Conservation (phyloP, 2,113 vertebrate species). For the Gasterosteus nipponicus region DNA sequence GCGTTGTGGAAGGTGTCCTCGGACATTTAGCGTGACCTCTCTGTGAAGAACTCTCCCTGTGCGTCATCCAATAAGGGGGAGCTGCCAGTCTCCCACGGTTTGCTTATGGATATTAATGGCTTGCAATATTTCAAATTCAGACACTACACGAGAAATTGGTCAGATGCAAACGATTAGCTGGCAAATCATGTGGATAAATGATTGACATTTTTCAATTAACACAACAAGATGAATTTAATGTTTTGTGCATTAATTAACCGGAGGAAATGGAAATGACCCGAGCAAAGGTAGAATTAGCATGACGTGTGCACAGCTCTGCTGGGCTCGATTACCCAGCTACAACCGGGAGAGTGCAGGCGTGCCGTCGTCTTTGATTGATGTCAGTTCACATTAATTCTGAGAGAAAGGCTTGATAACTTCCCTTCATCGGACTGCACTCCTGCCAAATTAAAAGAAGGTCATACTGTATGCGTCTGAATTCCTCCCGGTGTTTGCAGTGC, state of each 20-base stretch:
- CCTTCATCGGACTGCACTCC: conserved; percentile 4
- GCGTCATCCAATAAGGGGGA: conserved; percentile 50
- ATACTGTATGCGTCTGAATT: conserved; percentile 42
- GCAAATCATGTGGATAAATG: conserved; percentile 55
- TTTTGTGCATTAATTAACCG: conserved; percentile 66
- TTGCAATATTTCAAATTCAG: conserved; percentile 56
- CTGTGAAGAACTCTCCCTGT: conserved; percentile 23
- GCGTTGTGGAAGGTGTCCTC: conserved; percentile 16
- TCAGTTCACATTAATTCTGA: conserved; percentile 49
- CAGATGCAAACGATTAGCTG: conserved; percentile 33
- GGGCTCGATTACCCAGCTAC: conserved; percentile 28
- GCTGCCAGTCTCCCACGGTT: background rate
- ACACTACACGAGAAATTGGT: conserved; percentile 47
- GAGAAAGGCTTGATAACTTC: conserved; percentile 53
- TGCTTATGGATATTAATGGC: conserved; percentile 53
- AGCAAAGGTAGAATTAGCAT: conserved; percentile 38
- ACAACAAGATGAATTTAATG: conserved; percentile 48
- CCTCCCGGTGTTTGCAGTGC: conserved; percentile 28
- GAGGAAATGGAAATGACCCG: conserved; percentile 59
- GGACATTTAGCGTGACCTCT: conserved; percentile 30
- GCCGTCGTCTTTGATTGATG: conserved; percentile 50
- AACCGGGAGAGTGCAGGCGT: conserved; percentile 14
- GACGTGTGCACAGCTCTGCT: conserved; percentile 22
- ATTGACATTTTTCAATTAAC: conserved; percentile 73
- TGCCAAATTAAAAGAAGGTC: conserved; percentile 59